These are phyloP conservation scores for Sphaerodactylus townsendi DNA, from an alignment of 2,113 vertebrate genomes.

Conservation along the genomic window DNA sequence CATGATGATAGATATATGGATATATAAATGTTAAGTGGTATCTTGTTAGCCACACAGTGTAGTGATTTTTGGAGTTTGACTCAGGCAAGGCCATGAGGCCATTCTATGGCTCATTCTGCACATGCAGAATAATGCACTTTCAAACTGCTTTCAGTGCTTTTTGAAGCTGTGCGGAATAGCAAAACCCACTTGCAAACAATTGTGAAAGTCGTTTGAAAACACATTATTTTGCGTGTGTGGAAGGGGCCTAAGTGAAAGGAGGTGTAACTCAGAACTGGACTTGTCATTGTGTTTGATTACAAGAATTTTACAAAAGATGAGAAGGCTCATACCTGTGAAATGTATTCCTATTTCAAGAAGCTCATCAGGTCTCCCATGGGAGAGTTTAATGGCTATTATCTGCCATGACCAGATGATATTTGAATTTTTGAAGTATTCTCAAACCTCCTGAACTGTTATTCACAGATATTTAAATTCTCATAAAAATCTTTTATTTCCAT, in stretches of 20 bases:
- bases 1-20: too few species aligned
- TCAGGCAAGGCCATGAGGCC: too few species aligned
- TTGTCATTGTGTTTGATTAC: not conserved
- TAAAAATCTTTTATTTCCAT: conserved; percentile 47
- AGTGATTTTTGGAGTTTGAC: too few species aligned
- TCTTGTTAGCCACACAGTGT: too few species aligned
- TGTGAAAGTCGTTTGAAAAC: too few species aligned
- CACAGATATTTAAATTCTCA: conserved; percentile 41
- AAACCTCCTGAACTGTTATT: conserved; percentile 35
- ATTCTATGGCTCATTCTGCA: too few species aligned
- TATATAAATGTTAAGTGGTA: too few species aligned
- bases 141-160: too few species aligned
- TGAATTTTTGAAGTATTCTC: conserved; percentile 17
- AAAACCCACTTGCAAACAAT: too few species aligned
- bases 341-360: not conserved
- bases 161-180: too few species aligned
- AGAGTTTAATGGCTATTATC: conserved; percentile 42
- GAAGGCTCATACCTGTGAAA: conserved; percentile 13
- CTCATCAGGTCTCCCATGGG: conserved; percentile 37
- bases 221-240: too few species aligned
- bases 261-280: not conserved
- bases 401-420: conserved; percentile 41
- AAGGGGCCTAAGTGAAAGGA: not conserved
- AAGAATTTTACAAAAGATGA: not conserved
- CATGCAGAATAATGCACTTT: too few species aligned